These are phyloP conservation scores for Pocillopora meandrina DNA, from an alignment of 92 coral and sea anemone species.

Conservation along the genomic window DNA sequence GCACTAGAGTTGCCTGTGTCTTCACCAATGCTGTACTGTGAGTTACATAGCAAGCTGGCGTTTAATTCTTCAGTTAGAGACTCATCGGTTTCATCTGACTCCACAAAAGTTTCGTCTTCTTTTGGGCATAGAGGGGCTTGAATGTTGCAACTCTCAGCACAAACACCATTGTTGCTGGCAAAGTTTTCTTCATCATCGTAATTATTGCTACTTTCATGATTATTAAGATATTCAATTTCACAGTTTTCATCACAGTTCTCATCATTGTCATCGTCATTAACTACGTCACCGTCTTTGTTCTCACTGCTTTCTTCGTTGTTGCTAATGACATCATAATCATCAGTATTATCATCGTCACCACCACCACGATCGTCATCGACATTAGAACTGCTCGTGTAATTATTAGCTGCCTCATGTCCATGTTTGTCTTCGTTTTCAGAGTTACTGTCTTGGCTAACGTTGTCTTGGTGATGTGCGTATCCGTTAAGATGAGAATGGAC, in stretches of 20 bases:
- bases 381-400: not conserved
- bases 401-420: not conserved
- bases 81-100: not conserved
- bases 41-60: not conserved
- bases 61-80: not conserved
- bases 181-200: not conserved
- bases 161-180: not conserved
- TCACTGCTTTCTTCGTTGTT: not conserved
- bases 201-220: not conserved
- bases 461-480: not conserved
- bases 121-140: not conserved
- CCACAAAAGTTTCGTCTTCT: not conserved
- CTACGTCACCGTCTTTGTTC: not conserved
- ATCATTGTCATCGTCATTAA: not conserved
- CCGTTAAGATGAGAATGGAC: not conserved
- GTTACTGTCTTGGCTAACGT: not conserved
- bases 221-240: no score
- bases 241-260: no score
- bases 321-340: not conserved
- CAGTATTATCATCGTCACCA: not conserved
- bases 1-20: not conserved
- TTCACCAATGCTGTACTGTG: not conserved
- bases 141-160: not conserved
- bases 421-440: not conserved
- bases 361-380: not conserved